Conservation (phyloP, 1,140 invertebrate genomes). For the Rhysida immarginata region DNA sequence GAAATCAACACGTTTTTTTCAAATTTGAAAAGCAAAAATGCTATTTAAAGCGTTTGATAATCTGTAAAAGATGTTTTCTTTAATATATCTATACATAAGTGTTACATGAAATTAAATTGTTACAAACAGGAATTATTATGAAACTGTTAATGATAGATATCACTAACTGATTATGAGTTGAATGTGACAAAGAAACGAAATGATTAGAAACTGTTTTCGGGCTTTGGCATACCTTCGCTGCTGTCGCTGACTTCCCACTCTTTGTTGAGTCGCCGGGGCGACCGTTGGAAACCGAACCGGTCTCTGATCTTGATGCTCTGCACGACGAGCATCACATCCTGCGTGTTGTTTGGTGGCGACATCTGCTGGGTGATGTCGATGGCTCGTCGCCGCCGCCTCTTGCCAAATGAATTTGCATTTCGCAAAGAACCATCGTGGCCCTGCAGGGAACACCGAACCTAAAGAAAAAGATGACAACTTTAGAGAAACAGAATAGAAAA, state of each 20-base stretch:
- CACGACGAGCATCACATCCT: neutral
- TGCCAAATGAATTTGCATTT: constrained; percentile 63
- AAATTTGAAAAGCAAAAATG: no score
- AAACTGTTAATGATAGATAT: no score
- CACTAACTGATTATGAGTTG: no score
- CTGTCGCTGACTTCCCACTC: neutral
- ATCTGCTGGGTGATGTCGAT: neutral
- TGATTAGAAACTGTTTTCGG: no score
- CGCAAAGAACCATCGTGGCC: constrained; percentile 62
- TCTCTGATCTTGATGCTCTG: neutral
- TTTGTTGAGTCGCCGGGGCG: neutral
- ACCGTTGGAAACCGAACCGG: neutral
- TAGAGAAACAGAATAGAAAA: neutral
- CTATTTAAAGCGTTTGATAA: no score
- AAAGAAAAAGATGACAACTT: neutral
- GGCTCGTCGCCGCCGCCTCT: constrained; percentile 21
- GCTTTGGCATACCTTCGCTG: no score
- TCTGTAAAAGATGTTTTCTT: no score
- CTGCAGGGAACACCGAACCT: constrained; percentile 54
- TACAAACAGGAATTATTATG: no score
- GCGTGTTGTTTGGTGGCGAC: neutral
- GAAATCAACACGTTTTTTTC: no score
- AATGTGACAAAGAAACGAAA: no score
- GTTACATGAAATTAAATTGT: no score
- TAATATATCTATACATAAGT: no score